These are phyloP conservation scores for Clarias fuscus DNA, from an alignment of 2,797 vertebrate species.

Conservation along the genomic window DNA sequence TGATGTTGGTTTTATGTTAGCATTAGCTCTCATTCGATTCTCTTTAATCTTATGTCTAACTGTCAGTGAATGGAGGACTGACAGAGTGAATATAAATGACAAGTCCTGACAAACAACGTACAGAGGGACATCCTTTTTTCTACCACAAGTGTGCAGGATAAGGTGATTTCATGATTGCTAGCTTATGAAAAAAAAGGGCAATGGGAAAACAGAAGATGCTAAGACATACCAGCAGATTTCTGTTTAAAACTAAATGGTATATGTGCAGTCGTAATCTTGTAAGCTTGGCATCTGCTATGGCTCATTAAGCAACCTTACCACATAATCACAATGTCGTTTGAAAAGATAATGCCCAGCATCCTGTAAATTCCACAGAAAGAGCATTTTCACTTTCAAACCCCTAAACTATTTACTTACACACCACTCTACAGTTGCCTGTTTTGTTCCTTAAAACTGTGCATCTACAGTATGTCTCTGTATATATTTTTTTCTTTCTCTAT, in stretches of 20 bases:
- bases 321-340: not conserved
- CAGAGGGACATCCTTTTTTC: not conserved
- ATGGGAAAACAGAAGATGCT: not conserved
- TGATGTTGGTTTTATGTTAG: not conserved
- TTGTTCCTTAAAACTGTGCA: not conserved
- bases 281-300: not conserved
- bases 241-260: not conserved
- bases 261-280: not conserved
- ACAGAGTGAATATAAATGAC: conserved; percentile 12
- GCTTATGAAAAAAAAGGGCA: not conserved
- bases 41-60: conserved; percentile 8
- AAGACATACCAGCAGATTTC: not conserved
- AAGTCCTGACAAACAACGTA: not conserved
- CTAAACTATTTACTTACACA: conserved; percentile 3
- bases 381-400: not conserved
- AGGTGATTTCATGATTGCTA: not conserved
- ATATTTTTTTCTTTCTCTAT: not conserved
- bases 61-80: conserved; percentile 2
- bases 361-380: conserved; percentile 14
- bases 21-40: not conserved
- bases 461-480: conserved; percentile 2
- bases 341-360: not conserved
- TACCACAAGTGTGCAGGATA: not conserved
- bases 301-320: conserved; percentile 1
- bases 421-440: not conserved